A percentile compares a stretch with the other conserved stretches of the same genome.
phyloP scores from a whole-genome alignment of 2,797 vertebrate species.

The Gila robusta region DNA sequence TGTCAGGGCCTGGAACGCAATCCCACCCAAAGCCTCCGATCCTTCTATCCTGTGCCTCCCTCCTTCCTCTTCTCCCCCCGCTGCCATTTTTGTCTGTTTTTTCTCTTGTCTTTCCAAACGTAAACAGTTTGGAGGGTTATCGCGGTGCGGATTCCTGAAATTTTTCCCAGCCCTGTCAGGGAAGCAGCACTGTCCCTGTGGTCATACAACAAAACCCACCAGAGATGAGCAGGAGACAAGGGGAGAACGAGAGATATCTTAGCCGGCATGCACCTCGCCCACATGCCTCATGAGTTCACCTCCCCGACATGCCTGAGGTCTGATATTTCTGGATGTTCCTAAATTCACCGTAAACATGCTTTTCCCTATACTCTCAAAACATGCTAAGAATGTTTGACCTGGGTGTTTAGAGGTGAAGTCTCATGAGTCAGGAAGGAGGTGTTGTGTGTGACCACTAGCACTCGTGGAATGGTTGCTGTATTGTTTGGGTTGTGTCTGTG shows the following conservation, averaged over 20 bases:
- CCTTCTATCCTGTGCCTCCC: constrained; percentile 28
- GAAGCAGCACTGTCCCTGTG: constrained; percentile 54
- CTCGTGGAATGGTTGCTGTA: constrained; percentile 53
- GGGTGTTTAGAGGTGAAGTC: constrained; percentile 44
- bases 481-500: constrained; percentile 46
- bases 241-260: constrained; percentile 17
- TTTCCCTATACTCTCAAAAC: constrained; percentile 40
- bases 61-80: constrained; percentile 20
- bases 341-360: constrained; percentile 9
- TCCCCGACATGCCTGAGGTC: constrained; percentile 8
- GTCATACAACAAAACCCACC: constrained; percentile 49
- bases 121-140: constrained; percentile 61
- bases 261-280: background rate
- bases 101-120: constrained; percentile 45
- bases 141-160: constrained; percentile 57
- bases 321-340: constrained; percentile 22
- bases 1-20: constrained; percentile 19
- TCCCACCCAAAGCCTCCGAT: constrained; percentile 28
- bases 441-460: constrained; percentile 57
- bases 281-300: background rate
- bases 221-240: constrained; percentile 40
- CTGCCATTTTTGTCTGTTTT: constrained; percentile 52
- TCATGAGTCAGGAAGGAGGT: constrained; percentile 27
- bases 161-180: constrained; percentile 59
- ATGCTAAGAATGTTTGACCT: constrained; percentile 26